These are phyloP conservation scores for Poeciliopsis gracilis DNA, from an alignment of 2,797 vertebrate species.

Conservation along the genomic window DNA sequence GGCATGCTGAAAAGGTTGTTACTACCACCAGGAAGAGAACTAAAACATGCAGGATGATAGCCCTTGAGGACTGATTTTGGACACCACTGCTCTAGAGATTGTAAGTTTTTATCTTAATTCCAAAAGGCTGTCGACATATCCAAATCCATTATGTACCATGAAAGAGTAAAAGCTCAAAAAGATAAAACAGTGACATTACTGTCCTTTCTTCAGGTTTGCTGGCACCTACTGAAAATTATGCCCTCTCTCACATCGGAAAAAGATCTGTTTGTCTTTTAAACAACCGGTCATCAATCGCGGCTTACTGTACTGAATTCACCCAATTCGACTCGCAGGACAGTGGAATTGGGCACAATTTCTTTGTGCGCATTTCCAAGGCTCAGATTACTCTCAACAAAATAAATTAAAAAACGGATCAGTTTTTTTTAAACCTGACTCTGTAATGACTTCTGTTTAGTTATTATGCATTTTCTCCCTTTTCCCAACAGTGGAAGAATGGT, in stretches of 20 bases:
- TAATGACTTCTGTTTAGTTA: neutral
- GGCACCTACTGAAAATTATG: neutral
- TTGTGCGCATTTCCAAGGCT: neutral
- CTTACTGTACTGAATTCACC: neutral
- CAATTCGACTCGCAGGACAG: neutral
- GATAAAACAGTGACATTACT: neutral
- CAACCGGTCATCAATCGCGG: neutral
- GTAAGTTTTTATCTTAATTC: neutral
- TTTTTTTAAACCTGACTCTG: neutral
- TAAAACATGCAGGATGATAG: no score
- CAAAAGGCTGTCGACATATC: neutral
- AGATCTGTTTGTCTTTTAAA: neutral
- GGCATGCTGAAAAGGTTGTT: no score
- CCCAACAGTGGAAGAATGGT: slow-evolving; percentile 64
- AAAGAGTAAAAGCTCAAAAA: neutral
- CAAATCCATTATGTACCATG: neutral
- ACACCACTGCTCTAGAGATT: neutral
- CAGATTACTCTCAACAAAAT: neutral
- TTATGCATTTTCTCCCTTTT: slow-evolving; percentile 27
- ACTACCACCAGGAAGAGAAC: no score
- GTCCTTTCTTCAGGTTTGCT: neutral
- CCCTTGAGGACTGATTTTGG: neutral
- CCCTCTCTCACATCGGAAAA: neutral
- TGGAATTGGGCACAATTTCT: neutral
- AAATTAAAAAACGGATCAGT: neutral